These are phyloP conservation scores for Colletes gigas DNA, from an alignment of 1,140 invertebrate species.

Conservation along the genomic window DNA sequence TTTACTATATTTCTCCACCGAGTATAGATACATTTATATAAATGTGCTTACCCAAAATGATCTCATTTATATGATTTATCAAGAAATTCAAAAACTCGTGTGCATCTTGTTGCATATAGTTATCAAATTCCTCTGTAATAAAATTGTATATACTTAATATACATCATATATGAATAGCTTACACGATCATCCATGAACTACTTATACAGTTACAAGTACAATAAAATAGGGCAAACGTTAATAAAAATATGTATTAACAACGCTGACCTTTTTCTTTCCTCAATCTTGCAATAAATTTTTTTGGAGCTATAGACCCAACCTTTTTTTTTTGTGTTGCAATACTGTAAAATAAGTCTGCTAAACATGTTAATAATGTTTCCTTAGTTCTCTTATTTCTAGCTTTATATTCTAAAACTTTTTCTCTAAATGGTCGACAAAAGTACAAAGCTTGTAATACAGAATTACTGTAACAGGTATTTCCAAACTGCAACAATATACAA, in stretches of 20 bases:
- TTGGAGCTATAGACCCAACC: constrained; percentile 99
- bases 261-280: constrained; percentile 98
- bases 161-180: background rate
- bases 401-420: constrained; percentile 99
- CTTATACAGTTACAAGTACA: background rate
- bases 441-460: constrained; percentile 99
- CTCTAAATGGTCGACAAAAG: constrained; percentile 99
- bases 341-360: constrained; percentile 99
- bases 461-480: constrained; percentile 99
- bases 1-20: no score
- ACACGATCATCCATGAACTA: no score
- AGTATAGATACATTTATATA: background rate
- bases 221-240: constrained; percentile 5
- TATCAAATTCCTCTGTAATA: constrained; percentile 97
- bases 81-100: constrained; percentile 99
- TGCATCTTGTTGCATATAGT: constrained; percentile 99
- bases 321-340: constrained; percentile 99
- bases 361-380: constrained; percentile 97
- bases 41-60: constrained; percentile 89
- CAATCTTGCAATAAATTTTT: constrained; percentile 99
- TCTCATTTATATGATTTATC: constrained; percentile 97
- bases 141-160: constrained; percentile 40
- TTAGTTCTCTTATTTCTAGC: constrained; percentile 98
- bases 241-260: background rate
- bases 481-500: constrained; percentile 90